A percentile compares a stretch with the other conserved stretches of the same genome.
phyloP scores from a whole-genome alignment of 2,888 invertebrate genomes.

The Thymelicus acteon region DNA sequence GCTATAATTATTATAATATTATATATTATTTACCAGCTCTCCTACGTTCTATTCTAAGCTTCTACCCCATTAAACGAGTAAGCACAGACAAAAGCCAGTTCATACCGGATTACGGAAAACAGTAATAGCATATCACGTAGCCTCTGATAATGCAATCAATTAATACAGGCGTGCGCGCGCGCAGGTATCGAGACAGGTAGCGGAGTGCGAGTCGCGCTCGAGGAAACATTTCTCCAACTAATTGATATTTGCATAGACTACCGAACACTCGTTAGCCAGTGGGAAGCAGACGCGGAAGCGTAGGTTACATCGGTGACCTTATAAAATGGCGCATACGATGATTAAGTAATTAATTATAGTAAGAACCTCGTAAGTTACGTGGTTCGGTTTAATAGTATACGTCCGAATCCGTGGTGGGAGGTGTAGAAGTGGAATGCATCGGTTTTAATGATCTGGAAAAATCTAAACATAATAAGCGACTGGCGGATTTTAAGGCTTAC shows the following conservation, averaged over 20 bases:
- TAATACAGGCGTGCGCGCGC: constrained; percentile 51
- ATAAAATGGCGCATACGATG: constrained; percentile 44
- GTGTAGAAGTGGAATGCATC: neutral
- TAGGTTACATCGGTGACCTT: constrained; percentile 53
- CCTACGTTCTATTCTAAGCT: too few relatives aligned
- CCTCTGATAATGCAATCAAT: constrained; percentile 58
- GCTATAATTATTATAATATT: too few relatives aligned
- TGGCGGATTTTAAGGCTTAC: too few relatives aligned
- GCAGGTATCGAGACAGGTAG: constrained; percentile 52
- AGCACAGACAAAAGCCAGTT: neutral
- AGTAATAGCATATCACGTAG: constrained; percentile 58
- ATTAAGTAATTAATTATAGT: constrained; percentile 48
- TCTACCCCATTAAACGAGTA: neutral
- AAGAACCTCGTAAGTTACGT: too few relatives aligned
- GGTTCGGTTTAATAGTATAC: constrained; percentile 8
- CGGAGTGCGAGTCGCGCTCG: constrained; percentile 42
- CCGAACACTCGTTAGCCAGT: constrained; percentile 46
- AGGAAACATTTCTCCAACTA: constrained; percentile 62
- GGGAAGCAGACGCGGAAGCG: constrained; percentile 50
- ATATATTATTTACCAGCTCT: too few relatives aligned
- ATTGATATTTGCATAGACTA: constrained; percentile 69
- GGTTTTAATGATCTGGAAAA: neutral
- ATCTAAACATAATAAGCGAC: neutral
- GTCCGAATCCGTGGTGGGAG: neutral
- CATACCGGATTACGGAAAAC: constrained; percentile 35